These are phyloP conservation scores for Pollenia labialis DNA, from an alignment of 2,888 invertebrate genomes.

Conservation along the genomic window DNA sequence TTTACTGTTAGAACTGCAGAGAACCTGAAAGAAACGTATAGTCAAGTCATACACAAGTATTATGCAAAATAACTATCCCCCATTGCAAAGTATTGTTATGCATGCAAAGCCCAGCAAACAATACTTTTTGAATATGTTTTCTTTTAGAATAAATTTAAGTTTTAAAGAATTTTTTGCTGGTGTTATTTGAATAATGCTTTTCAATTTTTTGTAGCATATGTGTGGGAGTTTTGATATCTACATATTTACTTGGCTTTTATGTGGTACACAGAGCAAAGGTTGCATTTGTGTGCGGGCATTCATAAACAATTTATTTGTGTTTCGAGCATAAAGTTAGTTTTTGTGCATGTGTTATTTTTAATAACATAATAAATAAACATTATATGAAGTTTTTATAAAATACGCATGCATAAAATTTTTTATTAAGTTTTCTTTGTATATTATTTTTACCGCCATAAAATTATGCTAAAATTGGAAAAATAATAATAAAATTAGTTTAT, in stretches of 20 bases:
- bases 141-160: neutral
- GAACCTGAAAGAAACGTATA: neutral
- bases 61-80: neutral
- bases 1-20: neutral
- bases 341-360: neutral
- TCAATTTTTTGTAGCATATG: neutral
- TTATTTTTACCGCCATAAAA: constrained; percentile 3
- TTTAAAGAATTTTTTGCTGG: neutral
- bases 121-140: neutral
- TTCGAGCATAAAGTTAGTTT: neutral
- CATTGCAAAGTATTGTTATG: neutral
- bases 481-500: too few relatives aligned
- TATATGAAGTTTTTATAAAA: constrained; percentile 43
- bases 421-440: constrained; percentile 2
- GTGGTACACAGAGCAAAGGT: neutral
- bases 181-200: neutral
- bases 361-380: constrained; percentile 1
- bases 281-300: neutral
- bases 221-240: neutral
- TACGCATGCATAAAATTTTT: constrained; percentile 48
- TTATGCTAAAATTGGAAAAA: too few relatives aligned
- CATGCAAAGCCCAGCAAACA: neutral
- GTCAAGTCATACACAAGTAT: neutral
- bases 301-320: neutral
- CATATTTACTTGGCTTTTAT: neutral